Evolutionary conservation across 2,888 invertebrate genomes (phyloP).

Genomic region (Oxystoma pomonae): DNA sequence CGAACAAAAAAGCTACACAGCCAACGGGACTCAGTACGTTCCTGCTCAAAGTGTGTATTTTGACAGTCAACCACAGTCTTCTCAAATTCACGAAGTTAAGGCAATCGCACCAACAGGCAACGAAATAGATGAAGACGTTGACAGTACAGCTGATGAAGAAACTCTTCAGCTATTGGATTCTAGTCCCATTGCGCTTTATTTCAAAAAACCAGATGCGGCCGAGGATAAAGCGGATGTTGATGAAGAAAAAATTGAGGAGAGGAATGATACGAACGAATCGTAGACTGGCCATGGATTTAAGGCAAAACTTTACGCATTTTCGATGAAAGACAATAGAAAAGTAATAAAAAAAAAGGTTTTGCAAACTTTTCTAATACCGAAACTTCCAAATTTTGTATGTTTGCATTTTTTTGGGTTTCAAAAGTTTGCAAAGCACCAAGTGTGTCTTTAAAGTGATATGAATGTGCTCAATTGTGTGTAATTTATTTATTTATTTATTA

Average conservation of each 20-base stretch:
- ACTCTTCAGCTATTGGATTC: slow-evolving; percentile 50
- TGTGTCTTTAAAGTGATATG: neutral
- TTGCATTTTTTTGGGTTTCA: too few species aligned
- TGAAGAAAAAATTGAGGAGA: neutral
- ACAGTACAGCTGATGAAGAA: slow-evolving; percentile 33
- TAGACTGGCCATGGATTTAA: too few species aligned
- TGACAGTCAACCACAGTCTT: slow-evolving; percentile 13
- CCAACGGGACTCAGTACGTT: slow-evolving; percentile 25
- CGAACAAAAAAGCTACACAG: slow-evolving; percentile 29
- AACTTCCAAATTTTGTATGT: too few species aligned
- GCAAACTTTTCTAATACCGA: too few species aligned
- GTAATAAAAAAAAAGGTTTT: too few species aligned
- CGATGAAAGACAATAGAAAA: too few species aligned
- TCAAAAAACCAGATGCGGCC: slow-evolving; percentile 37
- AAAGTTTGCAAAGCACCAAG: too few species aligned
- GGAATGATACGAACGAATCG: neutral
- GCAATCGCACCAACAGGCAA: slow-evolving; percentile 17
- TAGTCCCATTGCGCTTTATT: slow-evolving; percentile 59
- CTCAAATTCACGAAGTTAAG: slow-evolving; percentile 20
- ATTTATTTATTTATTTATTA: neutral
- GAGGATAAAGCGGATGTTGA: slow-evolving; percentile 1
- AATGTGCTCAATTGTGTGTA: neutral
- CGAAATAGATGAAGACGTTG: slow-evolving; percentile 23
- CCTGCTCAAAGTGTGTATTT: slow-evolving; percentile 7
- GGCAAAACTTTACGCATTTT: too few species aligned